Evolutionary conservation across 2,888 invertebrate species (phyloP).

Genomic region (Dicranocentrus wangi): DNA sequence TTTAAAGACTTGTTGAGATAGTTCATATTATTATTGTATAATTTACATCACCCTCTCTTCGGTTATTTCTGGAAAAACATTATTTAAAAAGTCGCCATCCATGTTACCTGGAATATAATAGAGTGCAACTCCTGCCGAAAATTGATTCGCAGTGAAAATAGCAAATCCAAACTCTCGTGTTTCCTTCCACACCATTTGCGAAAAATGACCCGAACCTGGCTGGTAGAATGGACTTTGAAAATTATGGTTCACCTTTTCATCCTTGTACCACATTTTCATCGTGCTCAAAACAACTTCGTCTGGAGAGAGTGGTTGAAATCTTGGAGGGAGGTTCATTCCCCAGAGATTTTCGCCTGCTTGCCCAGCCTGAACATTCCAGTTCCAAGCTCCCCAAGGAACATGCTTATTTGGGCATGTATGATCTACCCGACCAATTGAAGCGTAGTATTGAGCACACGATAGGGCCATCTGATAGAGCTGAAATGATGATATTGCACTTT

Average conservation of each 20-base stretch:
- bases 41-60: no score
- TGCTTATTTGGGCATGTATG: background rate
- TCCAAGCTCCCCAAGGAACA: background rate
- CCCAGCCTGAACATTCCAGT: background rate
- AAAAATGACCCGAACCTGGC: slow-evolving; percentile 82
- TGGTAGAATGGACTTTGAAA: slow-evolving; percentile 42
- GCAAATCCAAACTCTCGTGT: slow-evolving; percentile 86
- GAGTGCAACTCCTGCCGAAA: slow-evolving; percentile 63
- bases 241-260: slow-evolving; percentile 74
- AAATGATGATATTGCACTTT: no score
- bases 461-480: background rate
- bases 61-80: background rate
- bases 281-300: background rate
- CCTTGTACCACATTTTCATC: background rate
- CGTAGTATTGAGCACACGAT: background rate
- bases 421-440: background rate
- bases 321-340: background rate
- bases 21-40: no score
- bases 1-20: no score
- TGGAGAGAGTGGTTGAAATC: background rate
- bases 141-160: slow-evolving; percentile 81
- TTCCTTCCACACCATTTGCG: slow-evolving; percentile 88
- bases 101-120: slow-evolving; percentile 67
- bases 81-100: background rate
- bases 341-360: background rate